Percentiles rank a stretch among this genome's conserved stretches.
Conservation (phyloP, 2,888 invertebrate genomes). For the Athetis lepigone region DNA sequence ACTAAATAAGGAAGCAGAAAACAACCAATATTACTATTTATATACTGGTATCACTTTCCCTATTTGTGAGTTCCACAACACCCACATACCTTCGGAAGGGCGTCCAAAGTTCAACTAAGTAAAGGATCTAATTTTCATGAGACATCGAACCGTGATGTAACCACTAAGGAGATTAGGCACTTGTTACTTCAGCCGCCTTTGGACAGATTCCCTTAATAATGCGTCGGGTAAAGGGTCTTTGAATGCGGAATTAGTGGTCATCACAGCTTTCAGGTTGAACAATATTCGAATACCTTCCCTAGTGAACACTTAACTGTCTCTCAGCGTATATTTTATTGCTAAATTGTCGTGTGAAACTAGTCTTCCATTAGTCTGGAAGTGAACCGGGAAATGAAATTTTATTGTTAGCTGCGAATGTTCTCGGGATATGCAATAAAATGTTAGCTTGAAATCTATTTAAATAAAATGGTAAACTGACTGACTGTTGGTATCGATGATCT, state of each 20-base stretch:
- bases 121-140: conserved; percentile 80
- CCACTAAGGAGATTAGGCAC: conserved; percentile 80
- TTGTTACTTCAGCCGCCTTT: conserved; percentile 75
- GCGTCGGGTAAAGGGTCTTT: conserved; percentile 70
- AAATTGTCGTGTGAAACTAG: background rate
- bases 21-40: background rate
- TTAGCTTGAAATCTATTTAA: conserved; percentile 23
- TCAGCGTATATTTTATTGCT: conserved; percentile 18
- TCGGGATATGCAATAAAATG: no score
- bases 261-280: conserved; percentile 65
- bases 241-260: conserved; percentile 72
- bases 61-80: conserved; percentile 33
- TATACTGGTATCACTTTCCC: conserved; percentile 34
- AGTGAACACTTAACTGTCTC: background rate
- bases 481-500: no score
- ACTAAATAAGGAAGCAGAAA: background rate
- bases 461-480: no score
- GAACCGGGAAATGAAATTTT: no score
- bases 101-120: conserved; percentile 69
- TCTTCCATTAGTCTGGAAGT: background rate
- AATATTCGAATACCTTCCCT: conserved; percentile 49
- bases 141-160: conserved; percentile 78
- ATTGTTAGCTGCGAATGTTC: no score
- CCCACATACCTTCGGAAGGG: conserved; percentile 56
- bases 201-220: conserved; percentile 72